Evolutionary conservation across 2,888 invertebrate species (phyloP).

Genomic region (Argyra leucocephala): DNA sequence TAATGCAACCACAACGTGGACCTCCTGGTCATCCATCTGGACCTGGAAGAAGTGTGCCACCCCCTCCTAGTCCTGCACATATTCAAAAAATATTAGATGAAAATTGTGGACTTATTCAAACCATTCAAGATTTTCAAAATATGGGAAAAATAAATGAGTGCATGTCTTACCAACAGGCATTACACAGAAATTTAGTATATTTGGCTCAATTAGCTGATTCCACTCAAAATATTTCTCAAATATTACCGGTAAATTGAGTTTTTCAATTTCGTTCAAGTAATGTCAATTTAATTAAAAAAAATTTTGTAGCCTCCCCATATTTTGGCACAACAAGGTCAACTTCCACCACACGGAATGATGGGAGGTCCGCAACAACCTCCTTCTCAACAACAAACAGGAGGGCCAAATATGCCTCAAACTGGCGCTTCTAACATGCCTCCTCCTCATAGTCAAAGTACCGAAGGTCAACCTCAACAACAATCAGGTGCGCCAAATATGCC

Average conservation of each 20-base stretch:
- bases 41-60: conserved; percentile 41
- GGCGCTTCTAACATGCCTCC: conserved; percentile 36
- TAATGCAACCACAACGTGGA: not conserved
- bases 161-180: conserved; percentile 83
- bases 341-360: conserved; percentile 39
- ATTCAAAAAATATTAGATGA: conserved; percentile 96
- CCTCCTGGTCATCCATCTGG: not conserved
- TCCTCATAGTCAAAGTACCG: conserved; percentile 26
- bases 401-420: conserved; percentile 31
- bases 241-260: conserved; percentile 68
- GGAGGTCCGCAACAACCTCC: conserved; percentile 29
- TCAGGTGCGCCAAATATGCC: conserved; percentile 36
- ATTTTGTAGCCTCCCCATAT: conserved; percentile 50
- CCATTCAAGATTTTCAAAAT: conserved; percentile 91
- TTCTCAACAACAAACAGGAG: conserved; percentile 18
- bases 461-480: conserved; percentile 25
- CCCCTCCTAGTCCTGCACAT: conserved; percentile 71
- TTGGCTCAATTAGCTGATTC: conserved; percentile 95
- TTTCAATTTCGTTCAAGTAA: not conserved
- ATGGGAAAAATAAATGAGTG: conserved; percentile 91
- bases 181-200: conserved; percentile 93
- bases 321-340: conserved; percentile 40
- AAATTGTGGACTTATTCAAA: conserved; percentile 92
- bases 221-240: conserved; percentile 80
- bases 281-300: not conserved